Conservation (phyloP, 2,888 invertebrate genomes). For the Cordilura impudica region DNA sequence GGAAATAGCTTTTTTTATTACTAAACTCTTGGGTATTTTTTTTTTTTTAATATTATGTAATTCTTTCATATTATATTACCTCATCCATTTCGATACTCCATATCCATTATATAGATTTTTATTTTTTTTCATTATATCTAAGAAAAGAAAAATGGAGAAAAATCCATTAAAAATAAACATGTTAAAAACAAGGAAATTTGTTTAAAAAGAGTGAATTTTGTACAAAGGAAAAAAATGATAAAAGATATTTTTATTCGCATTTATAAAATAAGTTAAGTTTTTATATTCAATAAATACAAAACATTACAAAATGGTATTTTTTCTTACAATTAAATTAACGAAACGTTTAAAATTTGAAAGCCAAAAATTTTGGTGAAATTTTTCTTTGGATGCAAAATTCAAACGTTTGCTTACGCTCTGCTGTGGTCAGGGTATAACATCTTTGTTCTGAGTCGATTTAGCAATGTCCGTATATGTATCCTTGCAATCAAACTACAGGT, state of each 20-base stretch:
- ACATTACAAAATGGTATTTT: too few relatives aligned
- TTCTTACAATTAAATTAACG: too few relatives aligned
- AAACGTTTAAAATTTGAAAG: too few relatives aligned
- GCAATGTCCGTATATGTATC: too few relatives aligned
- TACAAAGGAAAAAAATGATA: conserved; percentile 7
- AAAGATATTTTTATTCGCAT: conserved; percentile 2
- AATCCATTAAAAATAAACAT: conserved; percentile 59
- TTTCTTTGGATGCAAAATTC: too few relatives aligned
- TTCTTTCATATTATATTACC: conserved; percentile 10
- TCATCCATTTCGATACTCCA: background rate
- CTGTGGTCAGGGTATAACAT: too few relatives aligned
- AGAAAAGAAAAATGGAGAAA: conserved; percentile 53
- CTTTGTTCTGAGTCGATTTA: too few relatives aligned
- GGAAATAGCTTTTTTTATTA: background rate
- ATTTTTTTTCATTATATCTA: background rate
- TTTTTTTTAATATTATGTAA: conserved; percentile 25
- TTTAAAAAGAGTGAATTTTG: conserved; percentile 29
- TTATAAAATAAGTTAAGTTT: background rate
- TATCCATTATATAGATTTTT: background rate
- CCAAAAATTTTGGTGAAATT: too few relatives aligned
- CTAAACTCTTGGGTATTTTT: conserved; percentile 24
- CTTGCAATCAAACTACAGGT: too few relatives aligned
- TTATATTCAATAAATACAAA: background rate
- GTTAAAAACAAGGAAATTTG: conserved; percentile 27
- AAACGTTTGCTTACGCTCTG: too few relatives aligned